Conservation (phyloP, 2,888 invertebrate genomes). For the Cosmorhoe ocellata region DNA sequence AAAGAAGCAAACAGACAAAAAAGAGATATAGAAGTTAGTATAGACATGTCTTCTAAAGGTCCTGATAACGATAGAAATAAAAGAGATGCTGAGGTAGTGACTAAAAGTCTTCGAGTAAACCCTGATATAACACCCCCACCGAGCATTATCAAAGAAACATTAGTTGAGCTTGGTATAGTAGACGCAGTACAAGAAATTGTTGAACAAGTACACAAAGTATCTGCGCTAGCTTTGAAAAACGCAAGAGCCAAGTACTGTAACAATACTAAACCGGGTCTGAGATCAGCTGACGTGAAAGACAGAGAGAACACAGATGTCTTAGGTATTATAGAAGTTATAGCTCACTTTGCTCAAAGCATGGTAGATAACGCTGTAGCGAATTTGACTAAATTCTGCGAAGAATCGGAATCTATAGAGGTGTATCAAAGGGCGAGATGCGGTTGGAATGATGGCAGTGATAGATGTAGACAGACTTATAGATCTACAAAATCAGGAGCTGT, state of each 20-base stretch:
- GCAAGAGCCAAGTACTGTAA: constrained; percentile 58
- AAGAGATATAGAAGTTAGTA: background rate
- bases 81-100: constrained; percentile 22
- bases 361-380: constrained; percentile 48
- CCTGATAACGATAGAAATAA: constrained; percentile 14
- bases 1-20: background rate
- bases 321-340: constrained; percentile 46
- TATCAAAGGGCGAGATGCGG: constrained; percentile 44
- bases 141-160: constrained; percentile 17
- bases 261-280: constrained; percentile 16
- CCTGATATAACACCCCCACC: constrained; percentile 64
- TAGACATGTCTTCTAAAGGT: background rate
- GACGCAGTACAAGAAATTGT: constrained; percentile 50
- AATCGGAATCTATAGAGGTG: constrained; percentile 38
- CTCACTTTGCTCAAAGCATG: constrained; percentile 43
- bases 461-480: constrained; percentile 37
- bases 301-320: constrained; percentile 39
- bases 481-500: constrained; percentile 51
- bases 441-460: constrained; percentile 15
- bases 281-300: constrained; percentile 7
- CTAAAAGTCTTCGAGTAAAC: constrained; percentile 58
- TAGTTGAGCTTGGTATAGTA: constrained; percentile 51
- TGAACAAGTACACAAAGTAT: constrained; percentile 50
- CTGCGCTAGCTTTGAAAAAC: constrained; percentile 48
- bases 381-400: constrained; percentile 52